Evolutionary conservation across 2,113 vertebrate genomes (phyloP), one percentile per base, ranked within the genome.

Genomic region (Rhombomys opimus): DNA sequence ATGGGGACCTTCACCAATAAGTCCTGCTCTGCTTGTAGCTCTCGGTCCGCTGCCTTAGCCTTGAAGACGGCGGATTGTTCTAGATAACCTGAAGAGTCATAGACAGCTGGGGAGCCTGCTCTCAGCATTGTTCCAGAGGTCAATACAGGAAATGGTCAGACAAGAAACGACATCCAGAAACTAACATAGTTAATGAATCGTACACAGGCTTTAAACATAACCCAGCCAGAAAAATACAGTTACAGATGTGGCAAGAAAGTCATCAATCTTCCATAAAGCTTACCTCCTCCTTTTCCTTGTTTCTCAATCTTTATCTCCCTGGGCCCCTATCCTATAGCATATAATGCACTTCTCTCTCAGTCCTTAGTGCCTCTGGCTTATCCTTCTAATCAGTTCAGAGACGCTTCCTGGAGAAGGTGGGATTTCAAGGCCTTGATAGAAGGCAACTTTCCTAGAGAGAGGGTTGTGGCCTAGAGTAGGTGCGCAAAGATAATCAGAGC

Each of bases 351-450:
- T 30, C n/a, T 81, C 61, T 68, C 6, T 68, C 5, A 22, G 38
- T 25, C 32, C 10, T 38, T 38, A 65, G 61, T 52, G 12, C 4
- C 75, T 68, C 77, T 46, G 25, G 77, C n/a, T 91, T 73, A 72
- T 38, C 12, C 57, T 93, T 72, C 27, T 4, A 54, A 20, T 78
- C 20, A 82, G 11, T 84, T 92, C 63, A 67, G 59, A 94, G 84
- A 93, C n/a, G 4, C 72, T 94, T 96, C 90, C 57, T 88, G 81
- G 76, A 87, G 30, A 46, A 77, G 22, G 7, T 84, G 38, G 67
- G 46, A 91, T 90, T 91, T 96, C 57, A 94, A 89, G 73, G 90
- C 30, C 38, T 80, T 87, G 25, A 41, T 12, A 95, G 70, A 91
- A 77, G 35, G 23, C 63, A 87, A 15, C 17, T 38, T 57, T 3